Base-by-base conservation (phyloP, 2,888 invertebrate genomes). In the Lottia scabra region DNA sequence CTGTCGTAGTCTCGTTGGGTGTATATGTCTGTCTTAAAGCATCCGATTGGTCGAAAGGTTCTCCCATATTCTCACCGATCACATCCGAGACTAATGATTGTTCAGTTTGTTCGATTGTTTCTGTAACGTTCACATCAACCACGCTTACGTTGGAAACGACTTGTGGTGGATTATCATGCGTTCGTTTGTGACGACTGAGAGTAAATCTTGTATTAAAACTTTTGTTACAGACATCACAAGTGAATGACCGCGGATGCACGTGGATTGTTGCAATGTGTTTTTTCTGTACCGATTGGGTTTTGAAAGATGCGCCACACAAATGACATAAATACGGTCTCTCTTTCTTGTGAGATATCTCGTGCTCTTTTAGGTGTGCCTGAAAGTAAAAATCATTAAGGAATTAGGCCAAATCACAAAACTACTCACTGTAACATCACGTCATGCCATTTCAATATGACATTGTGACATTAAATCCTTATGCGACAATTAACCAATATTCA, bases 281-380 rank as follows among this genome's bases (percentile, higher is more conserved):
- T 43, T 88, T 82, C 77, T 90, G 90, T 1, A 89, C 89, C 0
- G 88, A 87, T 23, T 86, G 83, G 0, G 90, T 90, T 79, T 84
- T 91, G 90, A 90, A 88, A 87, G 91, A 74, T 83, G 91, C 90
- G n/a, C 91, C 91, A 79, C 92, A 92, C 13, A 90, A 87, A 73
- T 91, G 91, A 78, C 91, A 92, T 46, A 91, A 89, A 77, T 90
- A 91, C 0, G 90, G 87, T 12, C 91, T 85, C 2, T 89, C 83
- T 44, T 89, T 91, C 0, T 91, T 87, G 79, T 90, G 90, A 23
- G 88, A 88, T 0, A 88, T 84, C 80, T 85, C 78, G 74, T 89
- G 89, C 67, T 89, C 88, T 2, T 79, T 81, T 38, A 89, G 76
- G 73, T 90, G 89, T 4, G 88, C 88, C 81, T 88, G 86, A 62